Percentiles rank a stretch among this genome's conserved stretches.
Evolutionary conservation across 1,140 invertebrate genomes (phyloP).

Genomic region (Neuroterus valhalla): DNA sequence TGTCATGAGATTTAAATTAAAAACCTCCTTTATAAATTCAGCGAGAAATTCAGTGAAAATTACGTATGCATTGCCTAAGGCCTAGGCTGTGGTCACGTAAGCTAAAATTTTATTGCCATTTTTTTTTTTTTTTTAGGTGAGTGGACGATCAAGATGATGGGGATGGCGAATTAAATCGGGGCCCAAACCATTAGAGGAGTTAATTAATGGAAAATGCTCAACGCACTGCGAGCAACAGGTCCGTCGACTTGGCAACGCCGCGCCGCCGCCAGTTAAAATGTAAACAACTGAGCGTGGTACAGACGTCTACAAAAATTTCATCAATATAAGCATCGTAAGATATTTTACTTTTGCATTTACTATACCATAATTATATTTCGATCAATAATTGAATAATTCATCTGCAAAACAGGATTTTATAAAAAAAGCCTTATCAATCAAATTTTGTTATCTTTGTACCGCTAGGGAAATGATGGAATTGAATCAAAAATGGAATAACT

Average conservation of each 20-base stretch:
- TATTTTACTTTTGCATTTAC: conserved; percentile 29
- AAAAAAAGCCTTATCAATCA: too few species aligned
- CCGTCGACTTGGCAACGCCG: conserved; percentile 70
- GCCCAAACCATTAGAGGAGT: conserved; percentile 44
- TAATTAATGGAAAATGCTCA: conserved; percentile 66
- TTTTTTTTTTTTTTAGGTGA: conserved; percentile 43
- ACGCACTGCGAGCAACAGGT: conserved; percentile 64
- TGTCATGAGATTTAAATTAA: conserved; percentile 31
- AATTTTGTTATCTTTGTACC: too few species aligned
- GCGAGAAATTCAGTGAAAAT: background rate
- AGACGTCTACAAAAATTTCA: conserved; percentile 53
- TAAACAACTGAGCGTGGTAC: conserved; percentile 72
- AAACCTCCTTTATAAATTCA: background rate
- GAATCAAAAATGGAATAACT: too few species aligned
- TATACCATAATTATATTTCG: background rate
- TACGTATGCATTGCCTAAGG: too few species aligned
- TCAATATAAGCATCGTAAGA: background rate
- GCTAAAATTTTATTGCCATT: conserved; percentile 43
- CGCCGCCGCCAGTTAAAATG: conserved; percentile 70
- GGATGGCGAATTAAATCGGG: conserved; percentile 51
- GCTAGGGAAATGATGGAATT: too few species aligned
- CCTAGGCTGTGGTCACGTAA: conserved; percentile 21
- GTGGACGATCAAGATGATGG: conserved; percentile 41
- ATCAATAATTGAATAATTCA: background rate
- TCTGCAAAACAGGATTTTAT: too few species aligned